These are phyloP conservation scores for Isurus oxyrinchus DNA, from an alignment of 2,113 vertebrate genomes.

Conservation along the genomic window DNA sequence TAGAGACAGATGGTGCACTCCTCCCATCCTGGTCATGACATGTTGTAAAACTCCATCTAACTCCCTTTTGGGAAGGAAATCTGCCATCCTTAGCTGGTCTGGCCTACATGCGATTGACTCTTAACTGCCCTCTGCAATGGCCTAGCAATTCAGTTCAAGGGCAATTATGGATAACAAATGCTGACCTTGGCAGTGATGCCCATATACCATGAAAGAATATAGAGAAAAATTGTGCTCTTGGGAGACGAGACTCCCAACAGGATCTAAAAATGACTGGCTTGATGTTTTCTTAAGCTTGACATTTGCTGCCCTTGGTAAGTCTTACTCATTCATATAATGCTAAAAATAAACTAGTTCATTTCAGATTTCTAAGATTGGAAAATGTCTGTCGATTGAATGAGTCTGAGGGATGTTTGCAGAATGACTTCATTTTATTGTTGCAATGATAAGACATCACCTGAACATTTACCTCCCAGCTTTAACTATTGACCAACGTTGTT, in stretches of 20 bases:
- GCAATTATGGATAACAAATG: too few relatives aligned
- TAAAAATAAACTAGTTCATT: background rate
- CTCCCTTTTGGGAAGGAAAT: too few relatives aligned
- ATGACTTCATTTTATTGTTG: background rate
- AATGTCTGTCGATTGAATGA: background rate
- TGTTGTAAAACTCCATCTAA: too few relatives aligned
- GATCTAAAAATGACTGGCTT: background rate
- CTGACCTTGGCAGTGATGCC: too few relatives aligned
- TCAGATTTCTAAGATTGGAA: background rate
- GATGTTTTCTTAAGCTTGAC: background rate
- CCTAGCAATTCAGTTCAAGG: too few relatives aligned
- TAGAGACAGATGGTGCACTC: too few relatives aligned
- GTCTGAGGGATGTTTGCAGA: background rate
- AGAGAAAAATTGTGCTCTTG: too few relatives aligned
- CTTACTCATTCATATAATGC: background rate
- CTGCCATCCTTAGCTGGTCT: too few relatives aligned
- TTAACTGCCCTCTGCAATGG: too few relatives aligned
- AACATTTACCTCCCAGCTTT: background rate
- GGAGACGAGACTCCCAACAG: background rate
- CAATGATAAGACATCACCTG: background rate
- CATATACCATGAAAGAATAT: too few relatives aligned
- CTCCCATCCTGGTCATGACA: too few relatives aligned
- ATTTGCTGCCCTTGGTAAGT: background rate
- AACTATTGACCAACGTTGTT: background rate
- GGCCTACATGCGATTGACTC: too few relatives aligned